phyloP scores from a whole-genome alignment of 2,797 vertebrate genomes.

The Catostomus latipinnis region DNA sequence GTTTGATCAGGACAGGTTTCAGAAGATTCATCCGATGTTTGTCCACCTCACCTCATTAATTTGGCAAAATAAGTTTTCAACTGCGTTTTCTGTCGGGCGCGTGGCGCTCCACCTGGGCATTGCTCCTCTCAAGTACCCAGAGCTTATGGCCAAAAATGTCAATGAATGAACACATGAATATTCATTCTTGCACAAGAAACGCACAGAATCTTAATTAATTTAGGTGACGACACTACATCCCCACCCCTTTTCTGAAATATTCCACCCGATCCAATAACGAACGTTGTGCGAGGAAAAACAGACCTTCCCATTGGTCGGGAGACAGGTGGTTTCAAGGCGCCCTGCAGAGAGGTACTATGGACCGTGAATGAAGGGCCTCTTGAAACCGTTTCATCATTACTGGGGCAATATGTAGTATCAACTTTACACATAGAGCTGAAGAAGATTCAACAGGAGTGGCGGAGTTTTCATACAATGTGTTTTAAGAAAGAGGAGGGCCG shows the following conservation, averaged over 20 bases:
- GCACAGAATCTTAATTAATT: not conserved
- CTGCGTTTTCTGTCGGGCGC: not conserved
- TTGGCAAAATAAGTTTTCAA: too few relatives aligned
- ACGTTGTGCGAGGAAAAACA: conserved; percentile 68
- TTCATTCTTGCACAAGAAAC: conserved; percentile 26
- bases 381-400: conserved; percentile 66
- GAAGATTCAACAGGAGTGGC: conserved; percentile 32
- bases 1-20: too few relatives aligned
- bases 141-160: not conserved
- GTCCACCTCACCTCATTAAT: too few relatives aligned
- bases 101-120: not conserved
- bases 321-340: conserved; percentile 48
- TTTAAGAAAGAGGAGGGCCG: not conserved
- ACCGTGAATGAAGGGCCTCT: conserved; percentile 76
- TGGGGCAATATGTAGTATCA: conserved; percentile 62
- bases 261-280: conserved; percentile 70
- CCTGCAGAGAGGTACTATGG: conserved; percentile 63
- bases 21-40: too few relatives aligned
- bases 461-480: conserved; percentile 26
- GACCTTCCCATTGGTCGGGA: conserved; percentile 74
- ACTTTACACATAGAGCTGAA: conserved; percentile 44
- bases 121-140: not conserved
- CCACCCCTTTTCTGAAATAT: conserved; percentile 50
- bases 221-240: conserved; percentile 16
- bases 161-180: not conserved